Evolutionary conservation across 2,888 invertebrate genomes (phyloP).

Genomic region (Trissolcus brochymenae): DNA sequence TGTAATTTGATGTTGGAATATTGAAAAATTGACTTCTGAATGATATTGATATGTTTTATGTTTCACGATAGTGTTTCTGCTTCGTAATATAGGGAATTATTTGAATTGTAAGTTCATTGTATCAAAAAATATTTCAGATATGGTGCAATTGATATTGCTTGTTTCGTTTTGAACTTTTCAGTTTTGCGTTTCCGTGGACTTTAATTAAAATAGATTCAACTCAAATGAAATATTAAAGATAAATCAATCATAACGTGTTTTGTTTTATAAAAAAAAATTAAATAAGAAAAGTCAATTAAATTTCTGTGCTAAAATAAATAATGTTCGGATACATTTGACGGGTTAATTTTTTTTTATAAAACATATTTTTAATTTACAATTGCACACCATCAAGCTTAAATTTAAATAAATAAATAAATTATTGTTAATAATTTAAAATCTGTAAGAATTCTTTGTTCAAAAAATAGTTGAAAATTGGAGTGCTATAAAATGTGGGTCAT

Average conservation of each 20-base stretch:
- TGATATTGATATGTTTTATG: background rate
- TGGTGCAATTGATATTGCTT: constrained; percentile 22
- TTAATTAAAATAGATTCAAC: background rate
- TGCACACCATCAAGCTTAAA: constrained; percentile 14
- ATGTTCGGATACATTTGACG: background rate
- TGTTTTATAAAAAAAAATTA: background rate
- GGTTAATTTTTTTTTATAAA: constrained; percentile 17
- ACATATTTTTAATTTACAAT: constrained; percentile 13
- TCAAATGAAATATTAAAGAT: background rate
- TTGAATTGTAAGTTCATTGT: constrained; percentile 8
- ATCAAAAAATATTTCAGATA: constrained; percentile 40
- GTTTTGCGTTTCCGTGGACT: background rate
- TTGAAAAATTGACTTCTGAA: background rate
- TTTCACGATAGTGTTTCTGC: too few relatives aligned
- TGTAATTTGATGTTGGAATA: background rate
- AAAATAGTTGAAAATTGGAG: constrained; percentile 2
- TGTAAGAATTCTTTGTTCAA: background rate
- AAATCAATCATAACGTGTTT: background rate
- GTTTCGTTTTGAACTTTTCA: constrained; percentile 10
- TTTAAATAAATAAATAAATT: constrained; percentile 10
- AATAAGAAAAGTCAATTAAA: background rate
- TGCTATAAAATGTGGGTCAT: constrained; percentile 28
- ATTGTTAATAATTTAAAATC: background rate
- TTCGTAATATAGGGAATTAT: too few relatives aligned
- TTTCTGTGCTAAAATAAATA: constrained; percentile 11